Percentiles rank a stretch among this genome's conserved stretches.
Conservation (phyloP, 2,113 vertebrate species). For the Heterochromis multidens region DNA sequence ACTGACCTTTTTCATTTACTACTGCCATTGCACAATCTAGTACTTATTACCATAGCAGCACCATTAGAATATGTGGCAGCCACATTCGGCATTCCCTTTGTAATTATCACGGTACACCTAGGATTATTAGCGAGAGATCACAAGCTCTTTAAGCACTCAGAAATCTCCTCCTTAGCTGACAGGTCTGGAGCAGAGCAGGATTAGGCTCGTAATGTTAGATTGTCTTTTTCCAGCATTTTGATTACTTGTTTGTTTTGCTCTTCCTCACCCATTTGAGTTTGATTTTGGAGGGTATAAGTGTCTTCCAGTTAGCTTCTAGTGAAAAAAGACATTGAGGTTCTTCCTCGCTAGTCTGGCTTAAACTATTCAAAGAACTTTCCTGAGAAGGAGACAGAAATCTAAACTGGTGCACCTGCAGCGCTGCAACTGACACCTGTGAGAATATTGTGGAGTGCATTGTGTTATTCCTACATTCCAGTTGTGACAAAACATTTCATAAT, state of each 20-base stretch:
- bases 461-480: neutral
- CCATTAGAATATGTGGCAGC: neutral
- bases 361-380: neutral
- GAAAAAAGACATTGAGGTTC: neutral
- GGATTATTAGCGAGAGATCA: neutral
- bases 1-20: neutral
- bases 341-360: neutral
- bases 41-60: constrained; percentile 21
- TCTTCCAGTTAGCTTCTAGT: neutral
- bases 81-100: neutral
- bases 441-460: constrained; percentile 33
- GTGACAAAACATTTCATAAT: neutral
- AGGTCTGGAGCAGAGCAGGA: neutral
- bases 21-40: neutral
- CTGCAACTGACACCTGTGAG: constrained; percentile 58
- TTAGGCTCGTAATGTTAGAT: neutral
- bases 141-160: neutral
- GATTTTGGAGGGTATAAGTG: neutral
- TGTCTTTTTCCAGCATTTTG: neutral
- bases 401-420: constrained; percentile 48
- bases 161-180: neutral
- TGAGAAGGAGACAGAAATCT: constrained; percentile 23
- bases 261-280: neutral
- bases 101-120: neutral
- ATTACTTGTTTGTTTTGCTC: neutral